phyloP scores from a whole-genome alignment of 1,140 invertebrate genomes.

The Nixonia krombeini region DNA sequence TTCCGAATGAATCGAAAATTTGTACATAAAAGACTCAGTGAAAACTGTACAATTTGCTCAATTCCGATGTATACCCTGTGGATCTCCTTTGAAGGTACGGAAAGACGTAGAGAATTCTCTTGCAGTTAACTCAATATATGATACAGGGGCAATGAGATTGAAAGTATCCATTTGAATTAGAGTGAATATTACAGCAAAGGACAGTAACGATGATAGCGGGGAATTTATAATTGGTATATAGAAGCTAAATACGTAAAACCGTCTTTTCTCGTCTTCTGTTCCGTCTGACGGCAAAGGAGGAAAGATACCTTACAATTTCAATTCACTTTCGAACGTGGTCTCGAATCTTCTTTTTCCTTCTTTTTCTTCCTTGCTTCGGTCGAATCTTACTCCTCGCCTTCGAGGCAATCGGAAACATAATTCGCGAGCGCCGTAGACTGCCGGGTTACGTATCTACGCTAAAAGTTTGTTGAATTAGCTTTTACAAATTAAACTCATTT shows the following conservation, averaged over 20 bases:
- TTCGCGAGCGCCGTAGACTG: conserved; percentile 32
- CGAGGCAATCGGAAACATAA: conserved; percentile 49
- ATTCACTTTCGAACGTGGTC: conserved; percentile 16
- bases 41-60: not conserved
- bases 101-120: not conserved
- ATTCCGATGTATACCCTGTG: not conserved
- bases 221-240: conserved; percentile 22
- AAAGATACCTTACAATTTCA: conserved; percentile 4
- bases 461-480: conserved; percentile 68
- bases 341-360: conserved; percentile 11
- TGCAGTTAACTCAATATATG: conserved; percentile 3
- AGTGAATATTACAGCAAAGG: conserved; percentile 9
- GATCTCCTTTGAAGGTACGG: too few relatives aligned
- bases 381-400: conserved; percentile 32
- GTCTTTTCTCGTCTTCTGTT: conserved; percentile 1
- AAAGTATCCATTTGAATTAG: conserved; percentile 4
- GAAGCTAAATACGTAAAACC: not conserved
- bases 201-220: not conserved
- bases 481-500: conserved; percentile 66
- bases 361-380: conserved; percentile 16
- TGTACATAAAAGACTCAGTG: too few relatives aligned
- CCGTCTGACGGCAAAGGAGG: not conserved
- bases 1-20: too few relatives aligned
- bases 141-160: conserved; percentile 11
- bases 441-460: conserved; percentile 46